Base-by-base conservation (phyloP, 2,113 vertebrate genomes). In the Oreochromis aureus region DNA sequence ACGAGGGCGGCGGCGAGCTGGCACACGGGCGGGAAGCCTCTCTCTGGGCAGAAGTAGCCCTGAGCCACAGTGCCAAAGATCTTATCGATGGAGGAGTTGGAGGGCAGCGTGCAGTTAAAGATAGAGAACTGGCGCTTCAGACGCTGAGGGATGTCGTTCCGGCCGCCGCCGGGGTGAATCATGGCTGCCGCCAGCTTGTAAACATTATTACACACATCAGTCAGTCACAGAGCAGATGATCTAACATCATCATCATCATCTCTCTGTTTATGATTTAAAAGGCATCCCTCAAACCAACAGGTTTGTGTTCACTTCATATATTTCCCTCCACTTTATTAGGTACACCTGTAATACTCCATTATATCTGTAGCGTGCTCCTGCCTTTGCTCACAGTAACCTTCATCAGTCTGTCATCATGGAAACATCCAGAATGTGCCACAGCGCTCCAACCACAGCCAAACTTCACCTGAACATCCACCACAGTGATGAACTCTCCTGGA, bases 91-190 rank as follows among this genome's bases (percentile, higher is more conserved):
- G 97, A 98, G 44, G 96, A 96, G 92, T 96, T 96, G 90, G 97
- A 97, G 82, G 97, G 97, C 41, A 98, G 89, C 0, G 97, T 97
- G 95, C 96, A 97, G 92, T 98, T 98, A 86, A 97, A 97, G 90
- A 97, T 89, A 87, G 93, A 94, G 92, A 98, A 98, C 85, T 98
- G 97, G 12, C 97, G 95, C 89, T 98, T 97, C 41, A 98, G 96
- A 32, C 97, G 96, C 88, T 98, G 97, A 5, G 97, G 97, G 82
- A 97, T 96, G 90, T 98, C 97, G 2, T 98, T 97, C 30, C 96
- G 94, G 10, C 97, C 97, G 6, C 97, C 97, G 0, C 97, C 97
- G 0, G 97, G 97, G 71, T 98, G 97, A 92, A 97, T 98, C 97
- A 98, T 98, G 78, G 97, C 97, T 7, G 97, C 97, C 63, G 96